A percentile compares a stretch with the other conserved stretches of the same genome.
Evolutionary conservation across 1,140 invertebrate genomes (phyloP).

Genomic region (Danaus melanippus): DNA sequence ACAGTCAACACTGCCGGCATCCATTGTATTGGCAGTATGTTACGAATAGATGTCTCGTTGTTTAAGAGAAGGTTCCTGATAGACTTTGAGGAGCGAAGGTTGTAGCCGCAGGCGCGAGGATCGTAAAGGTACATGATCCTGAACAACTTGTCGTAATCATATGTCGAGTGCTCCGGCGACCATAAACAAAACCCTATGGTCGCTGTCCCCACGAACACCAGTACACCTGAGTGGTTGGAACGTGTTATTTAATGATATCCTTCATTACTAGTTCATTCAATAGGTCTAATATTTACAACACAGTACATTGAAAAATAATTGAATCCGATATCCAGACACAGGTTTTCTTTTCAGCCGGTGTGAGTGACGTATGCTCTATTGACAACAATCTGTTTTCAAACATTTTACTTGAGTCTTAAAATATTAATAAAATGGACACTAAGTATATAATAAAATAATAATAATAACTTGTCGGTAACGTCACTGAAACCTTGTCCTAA

Average conservation of each 20-base stretch:
- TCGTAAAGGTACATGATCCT: constrained; percentile 59
- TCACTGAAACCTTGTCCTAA: no score
- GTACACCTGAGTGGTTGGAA: constrained; percentile 27
- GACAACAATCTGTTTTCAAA: no score
- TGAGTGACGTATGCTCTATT: constrained; percentile 1
- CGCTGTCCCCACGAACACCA: constrained; percentile 30
- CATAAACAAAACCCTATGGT: constrained; percentile 41
- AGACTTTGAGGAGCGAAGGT: constrained; percentile 15
- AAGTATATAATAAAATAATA: no score
- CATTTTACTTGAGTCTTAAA: no score
- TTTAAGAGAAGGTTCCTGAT: constrained; percentile 34
- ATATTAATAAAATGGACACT: no score
- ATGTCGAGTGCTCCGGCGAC: constrained; percentile 29
- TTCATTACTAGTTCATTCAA: constrained; percentile 10
- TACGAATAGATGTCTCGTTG: constrained; percentile 31
- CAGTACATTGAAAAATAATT: constrained; percentile 29
- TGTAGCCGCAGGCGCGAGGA: constrained; percentile 38
- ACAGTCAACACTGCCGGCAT: constrained; percentile 32
- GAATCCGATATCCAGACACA: constrained; percentile 24
- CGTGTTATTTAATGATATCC: neutral
- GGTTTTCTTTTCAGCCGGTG: constrained; percentile 15
- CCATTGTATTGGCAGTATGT: constrained; percentile 40
- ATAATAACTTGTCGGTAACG: no score
- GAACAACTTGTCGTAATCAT: constrained; percentile 42
- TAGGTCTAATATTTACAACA: no score